A percentile compares a stretch with the other conserved stretches of the same genome.
Conservation (phyloP, 2,888 invertebrate genomes). For the Altica lythri region DNA sequence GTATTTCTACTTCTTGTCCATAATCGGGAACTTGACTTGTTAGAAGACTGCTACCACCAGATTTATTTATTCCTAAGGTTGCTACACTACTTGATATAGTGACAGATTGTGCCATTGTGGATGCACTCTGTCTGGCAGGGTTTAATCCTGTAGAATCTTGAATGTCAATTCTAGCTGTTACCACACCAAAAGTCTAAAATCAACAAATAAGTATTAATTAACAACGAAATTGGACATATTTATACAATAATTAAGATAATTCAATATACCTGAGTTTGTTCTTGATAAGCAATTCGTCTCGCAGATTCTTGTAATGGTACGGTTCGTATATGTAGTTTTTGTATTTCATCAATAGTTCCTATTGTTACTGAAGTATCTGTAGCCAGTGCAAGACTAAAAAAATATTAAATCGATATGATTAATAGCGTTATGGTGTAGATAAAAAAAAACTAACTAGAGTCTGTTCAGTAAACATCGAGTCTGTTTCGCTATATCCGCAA, state of each 20-base stretch:
- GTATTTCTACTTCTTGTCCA: slow-evolving; percentile 88
- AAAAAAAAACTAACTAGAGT: too few relatives aligned
- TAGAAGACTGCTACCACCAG: slow-evolving; percentile 54
- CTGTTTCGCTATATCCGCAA: too few relatives aligned
- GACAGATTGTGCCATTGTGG: slow-evolving; percentile 73
- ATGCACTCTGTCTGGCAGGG: slow-evolving; percentile 73
- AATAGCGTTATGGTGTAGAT: too few relatives aligned
- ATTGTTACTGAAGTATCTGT: slow-evolving; percentile 90
- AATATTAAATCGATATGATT: too few relatives aligned
- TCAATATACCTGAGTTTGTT: slow-evolving; percentile 81
- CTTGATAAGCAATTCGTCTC: slow-evolving; percentile 92
- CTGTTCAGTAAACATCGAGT: too few relatives aligned
- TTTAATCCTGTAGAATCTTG: slow-evolving; percentile 75
- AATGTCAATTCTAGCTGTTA: slow-evolving; percentile 88
- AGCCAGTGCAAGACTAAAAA: slow-evolving; percentile 80
- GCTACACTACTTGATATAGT: slow-evolving; percentile 62
- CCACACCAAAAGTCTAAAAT: slow-evolving; percentile 85
- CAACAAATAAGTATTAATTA: slow-evolving; percentile 1
- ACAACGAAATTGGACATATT: too few relatives aligned
- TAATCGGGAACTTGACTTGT: slow-evolving; percentile 59
- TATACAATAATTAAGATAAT: too few relatives aligned
- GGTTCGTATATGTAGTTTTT: slow-evolving; percentile 95
- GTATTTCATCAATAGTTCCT: slow-evolving; percentile 98
- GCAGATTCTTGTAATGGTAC: slow-evolving; percentile 95
- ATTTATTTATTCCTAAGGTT: slow-evolving; percentile 58